Evolutionary conservation across 1,140 invertebrate species (phyloP).

Genomic region (Pseudomyrmex gracilis): DNA sequence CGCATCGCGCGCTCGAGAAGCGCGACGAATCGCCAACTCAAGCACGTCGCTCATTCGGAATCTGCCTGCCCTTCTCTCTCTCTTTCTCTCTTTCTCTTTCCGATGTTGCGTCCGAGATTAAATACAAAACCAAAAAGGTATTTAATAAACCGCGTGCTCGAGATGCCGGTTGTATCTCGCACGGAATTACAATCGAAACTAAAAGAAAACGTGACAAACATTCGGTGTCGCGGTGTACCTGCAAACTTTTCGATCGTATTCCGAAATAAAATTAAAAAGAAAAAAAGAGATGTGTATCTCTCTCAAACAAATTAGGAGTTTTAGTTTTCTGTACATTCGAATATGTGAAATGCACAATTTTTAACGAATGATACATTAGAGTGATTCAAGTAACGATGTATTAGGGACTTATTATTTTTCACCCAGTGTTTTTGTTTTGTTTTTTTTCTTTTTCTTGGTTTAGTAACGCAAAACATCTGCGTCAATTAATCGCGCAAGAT

Average conservation of each 20-base stretch:
- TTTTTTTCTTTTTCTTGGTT: too few species aligned
- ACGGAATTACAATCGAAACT: slow-evolving; percentile 21
- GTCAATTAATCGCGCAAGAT: slow-evolving; percentile 40
- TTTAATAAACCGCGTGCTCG: slow-evolving; percentile 25
- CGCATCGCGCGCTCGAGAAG: slow-evolving; percentile 24
- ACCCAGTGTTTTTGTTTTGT: too few species aligned
- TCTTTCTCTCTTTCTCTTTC: background rate
- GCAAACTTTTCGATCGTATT: background rate
- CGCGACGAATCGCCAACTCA: slow-evolving; percentile 68
- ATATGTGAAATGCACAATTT: too few species aligned
- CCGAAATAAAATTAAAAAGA: background rate
- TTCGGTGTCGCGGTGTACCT: background rate
- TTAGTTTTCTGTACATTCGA: too few species aligned
- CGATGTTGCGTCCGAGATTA: slow-evolving; percentile 1
- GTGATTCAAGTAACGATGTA: too few species aligned
- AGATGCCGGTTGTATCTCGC: background rate
- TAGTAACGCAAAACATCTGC: background rate
- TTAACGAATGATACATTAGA: too few species aligned
- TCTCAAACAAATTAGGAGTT: too few species aligned
- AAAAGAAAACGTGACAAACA: background rate
- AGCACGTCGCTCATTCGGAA: slow-evolving; percentile 47
- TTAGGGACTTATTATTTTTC: too few species aligned
- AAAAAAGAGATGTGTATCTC: background rate
- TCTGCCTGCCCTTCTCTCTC: background rate
- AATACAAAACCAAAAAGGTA: slow-evolving; percentile 39